Evolutionary conservation across 2,888 invertebrate genomes (phyloP), one percentile per base, ranked within the genome.

Genomic region (Stratiomys singularior): DNA sequence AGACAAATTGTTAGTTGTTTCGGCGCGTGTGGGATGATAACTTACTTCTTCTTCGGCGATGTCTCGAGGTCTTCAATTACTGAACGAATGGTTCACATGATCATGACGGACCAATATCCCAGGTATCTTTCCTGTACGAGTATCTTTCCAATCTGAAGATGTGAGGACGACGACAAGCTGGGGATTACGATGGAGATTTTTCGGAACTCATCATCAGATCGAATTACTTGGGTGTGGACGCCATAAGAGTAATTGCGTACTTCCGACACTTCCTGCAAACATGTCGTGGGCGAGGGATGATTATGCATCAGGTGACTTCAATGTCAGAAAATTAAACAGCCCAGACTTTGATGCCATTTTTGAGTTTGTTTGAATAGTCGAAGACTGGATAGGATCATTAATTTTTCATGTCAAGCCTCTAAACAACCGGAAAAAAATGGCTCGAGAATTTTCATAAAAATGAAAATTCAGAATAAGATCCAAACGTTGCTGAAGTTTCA

Each of bases 191-290:
- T 64, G 64, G 25, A 18, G 23, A 25, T 30, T 56, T 72, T 72
- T 72, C 56, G 56, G 56, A 72, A 72, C 72, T 56, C n/a, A 72
- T 72, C 72, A 30, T 28, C 56, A 56, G 56, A 60, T 74, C 58
- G 60, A 37, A 74, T 74, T 74, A 72, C 28, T 25, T 72, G 72
- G 72, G 72, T 72, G 72, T 56, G 30, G 52, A 56, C 56, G 72
- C 37, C 27, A 58, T 44, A 74, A 37, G 58, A 37, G 60, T 74
- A 74, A 74, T 74, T 58, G 21, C 37, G 58, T 58, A 74, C 74
- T 74, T 74, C 74, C 74, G 74, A 74, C 58, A 74, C 74, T 74
- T 74, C 74, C 74, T 74, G 44, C 74, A 37, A 25, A 67, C 67
- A 44, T 18, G 2, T 67, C 44, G 67, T 67, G 67, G 67, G 44